A percentile compares a stretch with the other conserved stretches of the same genome.
Conservation (phyloP, 1,140 invertebrate species). For the Antheraea pernyi region DNA sequence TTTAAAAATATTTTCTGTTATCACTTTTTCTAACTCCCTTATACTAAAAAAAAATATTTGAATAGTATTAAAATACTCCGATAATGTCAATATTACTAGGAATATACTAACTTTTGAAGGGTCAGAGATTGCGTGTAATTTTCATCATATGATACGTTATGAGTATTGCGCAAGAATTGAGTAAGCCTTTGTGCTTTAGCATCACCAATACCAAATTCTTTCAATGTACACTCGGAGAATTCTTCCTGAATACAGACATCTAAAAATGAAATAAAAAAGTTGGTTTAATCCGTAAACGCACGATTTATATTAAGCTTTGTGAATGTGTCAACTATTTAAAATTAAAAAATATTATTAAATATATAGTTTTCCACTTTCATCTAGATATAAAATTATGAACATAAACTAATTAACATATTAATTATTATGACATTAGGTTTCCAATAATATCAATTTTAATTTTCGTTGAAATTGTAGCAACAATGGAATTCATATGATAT, state of each 20-base stretch:
- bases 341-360: too few species aligned
- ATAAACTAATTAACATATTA: too few species aligned
- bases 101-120: constrained; percentile 9
- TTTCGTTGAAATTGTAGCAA: too few species aligned
- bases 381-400: too few species aligned
- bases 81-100: too few species aligned
- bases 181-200: not conserved
- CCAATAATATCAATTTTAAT: too few species aligned
- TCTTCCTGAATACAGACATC: not conserved
- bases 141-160: not conserved
- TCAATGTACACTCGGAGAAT: not conserved
- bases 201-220: not conserved
- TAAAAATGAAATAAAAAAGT: not conserved
- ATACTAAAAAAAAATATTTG: constrained; percentile 6
- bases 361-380: too few species aligned
- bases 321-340: not conserved
- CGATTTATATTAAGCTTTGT: not conserved
- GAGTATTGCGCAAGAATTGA: not conserved
- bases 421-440: too few species aligned
- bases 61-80: too few species aligned
- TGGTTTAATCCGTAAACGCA: not conserved
- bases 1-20: constrained; percentile 37
- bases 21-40: constrained; percentile 6
- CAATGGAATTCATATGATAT: not conserved
- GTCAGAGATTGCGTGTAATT: not conserved